Evolutionary conservation across 2,888 invertebrate genomes (phyloP), one percentile per base, ranked within the genome.

Genomic region (Brenthis hecate): DNA sequence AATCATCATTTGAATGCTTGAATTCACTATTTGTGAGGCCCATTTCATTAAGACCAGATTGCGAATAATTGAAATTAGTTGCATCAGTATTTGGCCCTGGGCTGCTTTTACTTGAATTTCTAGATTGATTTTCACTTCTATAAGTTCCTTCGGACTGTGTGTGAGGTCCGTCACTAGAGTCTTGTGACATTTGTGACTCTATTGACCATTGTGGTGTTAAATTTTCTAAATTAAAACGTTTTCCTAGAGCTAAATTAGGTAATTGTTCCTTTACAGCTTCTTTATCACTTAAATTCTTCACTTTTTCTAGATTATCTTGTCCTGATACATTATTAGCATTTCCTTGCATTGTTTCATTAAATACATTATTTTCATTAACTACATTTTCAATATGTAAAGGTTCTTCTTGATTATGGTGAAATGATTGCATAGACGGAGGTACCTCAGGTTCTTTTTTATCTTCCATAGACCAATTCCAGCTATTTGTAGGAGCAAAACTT

Each of bases 181-280:
- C 95, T 80, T 95, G 94, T 13, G 94, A 95, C 85, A 94, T 93
- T 81, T 95, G 94, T 50, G 95, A 95, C 80, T 95, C 95, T 66
- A 94, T 94, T 6, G 95, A 95, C 95, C 95, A 95, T 76, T 95
- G 95, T 2, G 94, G 94, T 23, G 94, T 88, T 75, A 90, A 79
- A 80, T 88, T 88, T 56, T 90, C 87, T 77, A 89, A 79, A 75
- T 91, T 86, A 69, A 88, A 85, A 55, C 90, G 83, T 73, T 89
- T 93, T 50, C 89, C 92, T 58, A 89, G 74, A 55, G 87, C 92
- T 77, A 93, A 83, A 77, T 89, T 93, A 65, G 89, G 93, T 75
- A 90, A 84, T 70, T 80, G 85, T 71, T 88, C 93, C 74, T 86
- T 88, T 6, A 89, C 81, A 63, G 82, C 80, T 63, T 92, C 92